phyloP scores from a whole-genome alignment of 2,797 vertebrate genomes.

The Xenentodon cancila region DNA sequence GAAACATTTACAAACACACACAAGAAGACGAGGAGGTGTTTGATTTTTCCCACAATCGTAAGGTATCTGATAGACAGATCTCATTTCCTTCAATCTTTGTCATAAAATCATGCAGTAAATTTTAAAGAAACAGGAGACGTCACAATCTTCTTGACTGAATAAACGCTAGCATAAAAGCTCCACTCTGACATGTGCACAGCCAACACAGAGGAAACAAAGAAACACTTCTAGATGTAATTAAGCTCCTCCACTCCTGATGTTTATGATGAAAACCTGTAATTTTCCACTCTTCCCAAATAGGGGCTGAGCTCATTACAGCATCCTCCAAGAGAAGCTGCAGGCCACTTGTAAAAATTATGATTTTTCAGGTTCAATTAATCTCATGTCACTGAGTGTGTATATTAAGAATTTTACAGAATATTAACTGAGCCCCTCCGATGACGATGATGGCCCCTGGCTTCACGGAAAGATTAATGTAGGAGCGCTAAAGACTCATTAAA shows the following conservation, averaged over 20 bases:
- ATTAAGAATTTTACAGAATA: slow-evolving; percentile 19
- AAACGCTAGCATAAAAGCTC: not conserved
- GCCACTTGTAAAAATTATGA: slow-evolving; percentile 36
- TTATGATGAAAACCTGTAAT: slow-evolving; percentile 38
- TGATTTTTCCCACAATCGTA: no score
- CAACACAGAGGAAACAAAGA: slow-evolving; percentile 13
- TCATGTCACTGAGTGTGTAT: slow-evolving; percentile 18
- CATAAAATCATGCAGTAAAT: no score
- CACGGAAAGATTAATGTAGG: slow-evolving; percentile 12
- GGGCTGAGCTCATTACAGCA: slow-evolving; percentile 32
- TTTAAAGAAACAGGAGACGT: no score
- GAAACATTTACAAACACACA: no score
- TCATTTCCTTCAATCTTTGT: no score
- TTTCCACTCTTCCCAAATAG: slow-evolving; percentile 33
- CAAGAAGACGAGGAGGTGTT: no score
- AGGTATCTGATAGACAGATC: no score
- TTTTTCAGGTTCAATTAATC: slow-evolving; percentile 29
- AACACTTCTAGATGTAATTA: slow-evolving; percentile 9
- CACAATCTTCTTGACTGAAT: not conserved
- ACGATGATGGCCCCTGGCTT: slow-evolving; percentile 4
- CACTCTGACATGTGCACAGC: not conserved
- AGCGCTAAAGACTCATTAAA: not conserved
- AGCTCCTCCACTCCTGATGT: slow-evolving; percentile 21
- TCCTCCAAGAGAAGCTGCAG: slow-evolving; percentile 34
- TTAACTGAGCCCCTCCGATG: slow-evolving; percentile 2